Percentiles rank a stretch among this genome's conserved stretches.
phyloP scores from a whole-genome alignment of 2,113 vertebrate species.

The Polypterus senegalus region DNA sequence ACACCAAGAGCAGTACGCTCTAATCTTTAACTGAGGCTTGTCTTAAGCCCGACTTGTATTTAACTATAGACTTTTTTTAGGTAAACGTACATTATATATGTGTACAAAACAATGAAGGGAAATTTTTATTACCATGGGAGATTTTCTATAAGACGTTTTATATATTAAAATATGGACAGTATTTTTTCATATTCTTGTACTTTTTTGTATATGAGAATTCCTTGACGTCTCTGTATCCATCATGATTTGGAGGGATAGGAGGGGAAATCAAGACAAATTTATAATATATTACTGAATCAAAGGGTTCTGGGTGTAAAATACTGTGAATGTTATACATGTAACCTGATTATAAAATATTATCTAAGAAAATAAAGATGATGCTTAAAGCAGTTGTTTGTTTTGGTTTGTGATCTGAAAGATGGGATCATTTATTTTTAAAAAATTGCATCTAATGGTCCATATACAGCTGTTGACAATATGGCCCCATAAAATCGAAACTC shows the following conservation, averaged over 20 bases:
- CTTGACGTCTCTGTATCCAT: not conserved
- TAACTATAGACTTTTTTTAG: not conserved
- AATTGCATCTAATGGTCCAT: too few relatives aligned
- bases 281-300: conserved; percentile 8
- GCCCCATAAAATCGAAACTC: too few relatives aligned
- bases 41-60: too few relatives aligned
- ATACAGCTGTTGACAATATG: too few relatives aligned
- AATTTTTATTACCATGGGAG: conserved; percentile 9
- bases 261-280: conserved; percentile 2
- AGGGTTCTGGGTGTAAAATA: conserved; percentile 5
- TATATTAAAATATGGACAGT: conserved; percentile 9
- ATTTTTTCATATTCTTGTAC: conserved; percentile 10
- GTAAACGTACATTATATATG: conserved; percentile 4
- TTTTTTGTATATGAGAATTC: conserved; percentile 11
- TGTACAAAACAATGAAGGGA: conserved; percentile 1
- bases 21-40: too few relatives aligned
- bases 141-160: conserved; percentile 8
- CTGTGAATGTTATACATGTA: conserved; percentile 7
- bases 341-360: too few relatives aligned
- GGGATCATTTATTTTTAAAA: too few relatives aligned
- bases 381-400: too few relatives aligned
- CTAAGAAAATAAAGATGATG: too few relatives aligned
- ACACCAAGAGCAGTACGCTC: too few relatives aligned
- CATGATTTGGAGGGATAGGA: not conserved
- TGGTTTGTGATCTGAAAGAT: too few relatives aligned